phyloP scores from a whole-genome alignment of 2,113 vertebrate species.

The Hirundichthys speculiger region DNA sequence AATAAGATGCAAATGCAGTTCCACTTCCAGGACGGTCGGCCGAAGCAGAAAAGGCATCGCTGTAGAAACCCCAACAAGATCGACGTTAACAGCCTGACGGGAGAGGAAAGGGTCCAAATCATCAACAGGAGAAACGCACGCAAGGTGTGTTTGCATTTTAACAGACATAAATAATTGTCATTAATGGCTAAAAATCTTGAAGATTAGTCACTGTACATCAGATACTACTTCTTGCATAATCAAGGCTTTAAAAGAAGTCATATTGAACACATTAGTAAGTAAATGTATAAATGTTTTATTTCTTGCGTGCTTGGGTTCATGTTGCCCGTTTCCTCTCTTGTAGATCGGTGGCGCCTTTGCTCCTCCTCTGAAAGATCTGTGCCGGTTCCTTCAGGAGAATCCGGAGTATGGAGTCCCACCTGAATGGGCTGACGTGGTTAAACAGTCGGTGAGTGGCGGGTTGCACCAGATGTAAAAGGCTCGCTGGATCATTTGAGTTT shows the following conservation, averaged over 20 bases:
- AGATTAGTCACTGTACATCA: too few relatives aligned
- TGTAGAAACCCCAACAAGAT: constrained; percentile 98
- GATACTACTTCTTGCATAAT: not conserved
- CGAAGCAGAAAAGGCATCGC: constrained; percentile 97
- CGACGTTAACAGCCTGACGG: constrained; percentile 97
- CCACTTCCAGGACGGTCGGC: constrained; percentile 93
- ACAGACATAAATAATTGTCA: not conserved
- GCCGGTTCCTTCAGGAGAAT: constrained; percentile 96
- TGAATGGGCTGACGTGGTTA: constrained; percentile 98
- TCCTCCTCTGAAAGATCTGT: constrained; percentile 95
- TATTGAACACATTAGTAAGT: too few relatives aligned
- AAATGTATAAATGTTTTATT: too few relatives aligned
- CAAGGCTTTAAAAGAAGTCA: too few relatives aligned
- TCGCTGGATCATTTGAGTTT: too few relatives aligned
- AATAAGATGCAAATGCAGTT: constrained; percentile 89
- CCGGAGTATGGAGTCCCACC: constrained; percentile 96
- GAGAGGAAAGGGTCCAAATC: constrained; percentile 97
- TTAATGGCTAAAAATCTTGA: too few relatives aligned
- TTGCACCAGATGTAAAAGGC: too few relatives aligned
- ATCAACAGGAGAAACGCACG: constrained; percentile 98
- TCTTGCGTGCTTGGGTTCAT: not conserved
- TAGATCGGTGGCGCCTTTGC: constrained; percentile 98
- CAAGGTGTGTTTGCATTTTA: constrained; percentile 81
- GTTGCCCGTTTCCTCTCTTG: not conserved
- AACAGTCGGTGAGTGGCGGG: constrained; percentile 86